phyloP scores from a whole-genome alignment of 2,888 invertebrate species.

The Brachypterus glaber region DNA sequence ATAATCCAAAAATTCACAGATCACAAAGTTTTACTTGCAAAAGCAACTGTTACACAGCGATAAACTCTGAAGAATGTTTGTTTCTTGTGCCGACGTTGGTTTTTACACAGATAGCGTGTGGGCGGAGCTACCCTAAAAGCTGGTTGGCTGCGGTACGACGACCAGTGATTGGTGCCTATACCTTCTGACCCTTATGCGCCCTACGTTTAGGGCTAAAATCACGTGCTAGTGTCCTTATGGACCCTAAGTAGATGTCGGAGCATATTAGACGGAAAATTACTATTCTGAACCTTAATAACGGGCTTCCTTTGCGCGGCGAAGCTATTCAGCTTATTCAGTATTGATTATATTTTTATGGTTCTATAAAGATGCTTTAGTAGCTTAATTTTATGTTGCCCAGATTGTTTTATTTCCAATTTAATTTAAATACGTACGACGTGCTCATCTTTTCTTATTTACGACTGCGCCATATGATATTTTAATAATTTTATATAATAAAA shows the following conservation, averaged over 20 bases:
- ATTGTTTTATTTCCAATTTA: too few relatives aligned
- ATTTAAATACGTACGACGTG: too few relatives aligned
- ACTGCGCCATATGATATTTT: too few relatives aligned
- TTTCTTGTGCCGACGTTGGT: constrained; percentile 1
- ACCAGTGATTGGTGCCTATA: constrained; percentile 34
- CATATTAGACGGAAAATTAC: constrained; percentile 35
- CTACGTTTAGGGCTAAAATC: constrained; percentile 26
- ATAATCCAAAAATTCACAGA: constrained; percentile 5
- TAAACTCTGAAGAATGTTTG: background rate
- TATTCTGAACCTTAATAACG: constrained; percentile 31
- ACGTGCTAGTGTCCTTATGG: constrained; percentile 33
- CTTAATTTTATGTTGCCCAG: constrained; percentile 27
- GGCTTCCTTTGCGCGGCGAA: constrained; percentile 16
- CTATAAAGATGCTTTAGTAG: constrained; percentile 34
- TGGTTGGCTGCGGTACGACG: constrained; percentile 36
- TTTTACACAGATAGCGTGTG: constrained; percentile 13
- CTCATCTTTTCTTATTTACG: too few relatives aligned
- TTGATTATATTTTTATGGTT: constrained; percentile 37
- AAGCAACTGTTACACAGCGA: too few relatives aligned
- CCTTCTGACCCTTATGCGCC: constrained; percentile 23
- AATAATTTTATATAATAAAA: too few relatives aligned
- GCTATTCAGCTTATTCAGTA: constrained; percentile 33
- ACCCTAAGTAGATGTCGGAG: constrained; percentile 38
- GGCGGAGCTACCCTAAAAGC: constrained; percentile 24
- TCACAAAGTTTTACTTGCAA: too few relatives aligned